These are phyloP conservation scores for Sapayoa aenigma DNA, from an alignment of 2,113 vertebrate species.

Conservation along the genomic window DNA sequence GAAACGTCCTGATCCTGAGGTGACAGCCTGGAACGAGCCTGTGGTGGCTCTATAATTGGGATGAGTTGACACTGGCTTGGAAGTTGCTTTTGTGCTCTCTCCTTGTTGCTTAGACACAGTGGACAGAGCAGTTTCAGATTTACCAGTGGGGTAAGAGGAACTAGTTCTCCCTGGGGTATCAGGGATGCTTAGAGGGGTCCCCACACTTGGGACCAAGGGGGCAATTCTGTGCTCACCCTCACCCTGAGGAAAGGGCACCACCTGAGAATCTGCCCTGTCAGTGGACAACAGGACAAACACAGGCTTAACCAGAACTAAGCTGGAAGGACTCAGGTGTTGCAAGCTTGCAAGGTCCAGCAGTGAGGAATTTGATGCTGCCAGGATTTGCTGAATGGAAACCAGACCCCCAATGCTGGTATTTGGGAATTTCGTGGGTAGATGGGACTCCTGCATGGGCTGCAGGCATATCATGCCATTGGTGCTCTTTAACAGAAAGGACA, in stretches of 20 bases:
- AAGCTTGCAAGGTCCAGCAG: background rate
- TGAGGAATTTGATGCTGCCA: background rate
- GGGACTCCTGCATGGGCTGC: background rate
- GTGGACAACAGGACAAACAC: slow-evolving; percentile 34
- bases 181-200: background rate
- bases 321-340: background rate
- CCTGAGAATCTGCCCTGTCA: background rate
- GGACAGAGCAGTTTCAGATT: background rate
- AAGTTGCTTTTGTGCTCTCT: background rate
- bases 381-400: slow-evolving; percentile 29
- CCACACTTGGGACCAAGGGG: background rate
- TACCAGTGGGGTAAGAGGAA: background rate
- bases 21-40: background rate
- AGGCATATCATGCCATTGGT: slow-evolving; percentile 6
- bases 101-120: rapidly evolving
- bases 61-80: background rate
- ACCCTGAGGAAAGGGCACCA: background rate
- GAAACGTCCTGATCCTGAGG: rapidly evolving
- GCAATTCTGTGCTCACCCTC: background rate
- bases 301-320: slow-evolving; percentile 28
- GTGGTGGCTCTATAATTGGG: background rate
- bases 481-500: slow-evolving; percentile 12
- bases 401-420: background rate
- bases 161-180: background rate
- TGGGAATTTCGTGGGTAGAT: background rate